A percentile compares a stretch with the other conserved stretches of the same genome.
These are phyloP conservation scores for Camponotus pennsylvanicus DNA, from an alignment of 1,140 invertebrate species.

Conservation along the genomic window DNA sequence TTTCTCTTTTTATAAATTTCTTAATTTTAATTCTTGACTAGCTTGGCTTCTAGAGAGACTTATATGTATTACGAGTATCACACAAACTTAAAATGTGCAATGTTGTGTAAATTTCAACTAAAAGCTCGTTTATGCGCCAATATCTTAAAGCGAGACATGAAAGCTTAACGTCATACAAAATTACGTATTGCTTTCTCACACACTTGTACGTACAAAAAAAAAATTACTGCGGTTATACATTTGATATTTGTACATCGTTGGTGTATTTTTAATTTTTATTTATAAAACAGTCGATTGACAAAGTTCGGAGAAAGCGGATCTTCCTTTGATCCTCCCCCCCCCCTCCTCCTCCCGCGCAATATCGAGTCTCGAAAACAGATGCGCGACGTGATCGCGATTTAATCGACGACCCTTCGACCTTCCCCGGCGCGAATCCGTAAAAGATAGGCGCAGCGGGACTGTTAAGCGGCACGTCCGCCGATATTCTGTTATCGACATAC, in stretches of 20 bases:
- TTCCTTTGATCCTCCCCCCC: not conserved
- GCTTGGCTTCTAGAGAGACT: too few relatives aligned
- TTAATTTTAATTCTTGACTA: too few relatives aligned
- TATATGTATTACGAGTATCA: not conserved
- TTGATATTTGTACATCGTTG: not conserved
- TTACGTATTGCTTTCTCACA: not conserved
- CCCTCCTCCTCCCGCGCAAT: not conserved
- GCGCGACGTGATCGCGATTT: not conserved
- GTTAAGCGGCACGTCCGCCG: slow-evolving; percentile 19
- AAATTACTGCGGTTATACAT: slow-evolving; percentile 3
- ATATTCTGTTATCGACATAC: slow-evolving; percentile 51
- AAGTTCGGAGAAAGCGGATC: too few relatives aligned
- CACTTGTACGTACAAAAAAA: not conserved
- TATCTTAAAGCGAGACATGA: not conserved
- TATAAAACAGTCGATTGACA: not conserved
- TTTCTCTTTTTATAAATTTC: too few relatives aligned
- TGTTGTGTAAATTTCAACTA: not conserved
- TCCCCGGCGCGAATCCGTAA: not conserved
- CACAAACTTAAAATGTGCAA: not conserved
- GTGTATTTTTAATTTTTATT: not conserved
- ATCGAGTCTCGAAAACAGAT: not conserved
- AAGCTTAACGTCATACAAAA: not conserved
- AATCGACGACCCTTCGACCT: slow-evolving; percentile 12
- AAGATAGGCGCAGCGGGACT: slow-evolving; percentile 14
- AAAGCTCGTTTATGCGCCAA: not conserved